Conservation (phyloP, 1,140 invertebrate species). For the Macrosteles quadrilineatus region DNA sequence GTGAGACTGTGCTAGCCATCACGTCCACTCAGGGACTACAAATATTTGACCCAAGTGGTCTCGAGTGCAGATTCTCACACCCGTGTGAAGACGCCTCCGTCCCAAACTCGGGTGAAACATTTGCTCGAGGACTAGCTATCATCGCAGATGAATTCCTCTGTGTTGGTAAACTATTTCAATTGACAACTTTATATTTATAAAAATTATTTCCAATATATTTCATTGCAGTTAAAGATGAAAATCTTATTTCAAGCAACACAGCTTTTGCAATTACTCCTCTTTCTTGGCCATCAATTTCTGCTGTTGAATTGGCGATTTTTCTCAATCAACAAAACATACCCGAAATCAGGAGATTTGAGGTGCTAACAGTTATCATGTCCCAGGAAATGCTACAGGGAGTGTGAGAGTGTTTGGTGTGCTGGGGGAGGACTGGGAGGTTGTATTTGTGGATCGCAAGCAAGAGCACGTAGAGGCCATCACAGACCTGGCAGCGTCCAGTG, state of each 20-base stretch:
- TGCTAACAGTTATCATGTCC: no score
- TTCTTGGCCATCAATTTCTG: no score
- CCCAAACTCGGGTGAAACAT: conserved; percentile 24
- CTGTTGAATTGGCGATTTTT: no score
- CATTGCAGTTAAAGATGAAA: no score
- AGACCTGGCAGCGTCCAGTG: conserved; percentile 37
- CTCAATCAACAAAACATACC: no score
- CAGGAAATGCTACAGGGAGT: conserved; percentile 43
- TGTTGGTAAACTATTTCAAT: conserved; percentile 38
- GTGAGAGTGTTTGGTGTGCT: conserved; percentile 42
- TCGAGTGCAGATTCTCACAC: conserved; percentile 40
- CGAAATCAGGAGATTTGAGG: no score
- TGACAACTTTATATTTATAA: no score
- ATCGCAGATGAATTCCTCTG: conserved; percentile 39
- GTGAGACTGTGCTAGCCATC: conserved; percentile 40
- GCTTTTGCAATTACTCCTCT: no score
- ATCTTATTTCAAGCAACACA: no score
- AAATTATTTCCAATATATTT: no score
- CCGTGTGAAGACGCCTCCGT: conserved; percentile 37
- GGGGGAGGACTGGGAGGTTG: conserved; percentile 38
- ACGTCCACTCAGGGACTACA: conserved; percentile 43
- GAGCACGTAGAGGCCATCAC: conserved; percentile 39
- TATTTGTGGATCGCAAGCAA: conserved; percentile 44
- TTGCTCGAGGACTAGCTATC: conserved; percentile 40
- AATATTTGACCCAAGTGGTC: conserved; percentile 41